A percentile compares a stretch with the other conserved stretches of the same genome.
These are phyloP conservation scores for Drosophila grimshawi DNA, from an alignment of 1,140 invertebrate species.

Conservation along the genomic window DNA sequence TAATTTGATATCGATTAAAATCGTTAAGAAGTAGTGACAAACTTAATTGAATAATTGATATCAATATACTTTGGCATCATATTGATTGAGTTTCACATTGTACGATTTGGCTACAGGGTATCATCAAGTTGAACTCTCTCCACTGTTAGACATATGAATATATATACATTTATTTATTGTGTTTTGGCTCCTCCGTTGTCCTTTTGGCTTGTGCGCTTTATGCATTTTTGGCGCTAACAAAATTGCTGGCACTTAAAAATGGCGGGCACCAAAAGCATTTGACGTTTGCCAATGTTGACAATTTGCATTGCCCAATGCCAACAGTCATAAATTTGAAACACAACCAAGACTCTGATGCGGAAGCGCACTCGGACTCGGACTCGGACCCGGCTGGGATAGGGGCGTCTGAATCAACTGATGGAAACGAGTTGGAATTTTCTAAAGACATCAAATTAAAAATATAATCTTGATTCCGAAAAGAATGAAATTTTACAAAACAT, in stretches of 20 bases:
- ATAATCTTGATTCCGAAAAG: too few relatives aligned
- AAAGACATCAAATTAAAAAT: too few relatives aligned
- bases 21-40: too few relatives aligned
- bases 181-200: slow-evolving; percentile 3
- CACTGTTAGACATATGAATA: too few relatives aligned
- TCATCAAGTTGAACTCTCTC: too few relatives aligned
- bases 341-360: slow-evolving; percentile 28
- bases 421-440: slow-evolving; percentile 12
- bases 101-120: too few relatives aligned
- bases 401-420: neutral
- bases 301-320: slow-evolving; percentile 55
- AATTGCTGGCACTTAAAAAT: slow-evolving; percentile 50
- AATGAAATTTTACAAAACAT: neutral
- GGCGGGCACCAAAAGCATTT: slow-evolving; percentile 40
- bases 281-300: slow-evolving; percentile 55
- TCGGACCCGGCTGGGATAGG: too few relatives aligned
- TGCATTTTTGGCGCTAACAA: slow-evolving; percentile 44
- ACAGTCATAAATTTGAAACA: slow-evolving; percentile 48
- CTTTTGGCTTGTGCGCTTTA: slow-evolving; percentile 19
- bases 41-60: too few relatives aligned
- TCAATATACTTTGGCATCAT: too few relatives aligned
- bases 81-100: too few relatives aligned
- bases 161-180: neutral
- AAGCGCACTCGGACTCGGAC: neutral
- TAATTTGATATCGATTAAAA: too few relatives aligned